Percentiles rank a stretch among this genome's conserved stretches.
Conservation (phyloP, 2,888 invertebrate species). For the Cenopis cana region DNA sequence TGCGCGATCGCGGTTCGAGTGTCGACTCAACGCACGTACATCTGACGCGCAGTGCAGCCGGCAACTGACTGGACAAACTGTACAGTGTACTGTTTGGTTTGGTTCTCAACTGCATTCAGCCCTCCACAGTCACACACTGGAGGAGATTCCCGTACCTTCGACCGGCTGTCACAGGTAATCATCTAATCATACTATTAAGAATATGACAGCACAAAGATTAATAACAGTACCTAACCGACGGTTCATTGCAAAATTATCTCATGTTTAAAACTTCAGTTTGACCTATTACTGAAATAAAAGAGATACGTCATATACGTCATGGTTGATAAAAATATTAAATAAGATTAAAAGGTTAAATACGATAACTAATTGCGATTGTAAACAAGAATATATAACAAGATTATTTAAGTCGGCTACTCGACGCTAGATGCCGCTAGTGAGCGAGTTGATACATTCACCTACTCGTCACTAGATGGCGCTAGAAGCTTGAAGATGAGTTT, state of each 20-base stretch:
- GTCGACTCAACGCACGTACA: conserved; percentile 60
- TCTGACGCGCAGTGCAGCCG: conserved; percentile 59
- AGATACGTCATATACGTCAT: conserved; percentile 21
- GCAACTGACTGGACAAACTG: conserved; percentile 55
- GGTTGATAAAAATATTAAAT: conserved; percentile 18
- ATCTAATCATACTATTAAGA: conserved; percentile 7
- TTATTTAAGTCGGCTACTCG: conserved; percentile 7
- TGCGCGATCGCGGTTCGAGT: conserved; percentile 39
- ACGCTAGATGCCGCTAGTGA: conserved; percentile 22
- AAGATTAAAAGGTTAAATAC: conserved; percentile 22
- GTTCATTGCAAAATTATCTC: conserved; percentile 4
- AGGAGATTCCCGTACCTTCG: conserved; percentile 11
- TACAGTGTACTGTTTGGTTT: not conserved
- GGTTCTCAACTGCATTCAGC: not conserved
- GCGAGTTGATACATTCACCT: not conserved
- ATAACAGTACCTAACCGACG: not conserved
- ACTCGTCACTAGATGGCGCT: conserved; percentile 44
- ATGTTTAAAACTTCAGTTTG: not conserved
- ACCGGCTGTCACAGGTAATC: not conserved
- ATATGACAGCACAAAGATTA: not conserved
- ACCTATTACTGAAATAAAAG: conserved; percentile 27
- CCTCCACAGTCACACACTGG: not conserved
- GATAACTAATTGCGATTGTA: conserved; percentile 28
- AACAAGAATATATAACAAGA: not conserved
- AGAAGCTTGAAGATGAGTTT: conserved; percentile 2